A percentile compares a stretch with the other conserved stretches of the same genome.
Conservation (phyloP, 2,888 invertebrate species). For the Linnaemya vulpina region DNA sequence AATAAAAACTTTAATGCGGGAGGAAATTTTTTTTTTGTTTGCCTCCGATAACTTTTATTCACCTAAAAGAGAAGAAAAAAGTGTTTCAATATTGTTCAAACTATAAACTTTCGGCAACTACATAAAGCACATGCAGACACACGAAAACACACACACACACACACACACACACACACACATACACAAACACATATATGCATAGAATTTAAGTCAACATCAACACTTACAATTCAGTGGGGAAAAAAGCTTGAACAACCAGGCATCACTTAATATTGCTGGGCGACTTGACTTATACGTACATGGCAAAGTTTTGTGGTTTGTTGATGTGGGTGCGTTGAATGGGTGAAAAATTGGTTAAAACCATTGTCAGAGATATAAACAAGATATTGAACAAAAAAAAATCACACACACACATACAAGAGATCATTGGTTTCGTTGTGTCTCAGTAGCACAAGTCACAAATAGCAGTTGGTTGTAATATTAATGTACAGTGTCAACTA, state of each 20-base stretch:
- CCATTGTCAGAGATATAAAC: conserved; percentile 23
- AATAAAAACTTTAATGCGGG: conserved; percentile 12
- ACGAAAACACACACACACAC: not conserved
- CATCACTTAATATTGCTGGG: conserved; percentile 16
- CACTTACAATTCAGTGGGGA: conserved; percentile 32
- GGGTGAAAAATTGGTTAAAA: conserved; percentile 47
- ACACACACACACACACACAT: not conserved
- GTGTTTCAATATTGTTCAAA: conserved; percentile 45
- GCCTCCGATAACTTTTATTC: conserved; percentile 31
- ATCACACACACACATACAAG: not conserved
- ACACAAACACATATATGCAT: conserved; percentile 1
- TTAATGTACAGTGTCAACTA: not conserved
- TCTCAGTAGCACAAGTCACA: conserved; percentile 4
- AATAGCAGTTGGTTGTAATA: not conserved
- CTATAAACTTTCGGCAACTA: conserved; percentile 46
- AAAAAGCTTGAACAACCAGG: conserved; percentile 28
- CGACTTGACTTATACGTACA: not conserved
- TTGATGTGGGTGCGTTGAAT: conserved; percentile 40
- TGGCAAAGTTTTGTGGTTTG: conserved; percentile 59
- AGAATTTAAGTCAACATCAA: conserved; percentile 42
- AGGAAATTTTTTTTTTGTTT: conserved; percentile 38
- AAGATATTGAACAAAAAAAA: not conserved
- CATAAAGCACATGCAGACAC: conserved; percentile 7
- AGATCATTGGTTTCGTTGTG: conserved; percentile 28
- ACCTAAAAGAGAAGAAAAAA: conserved; percentile 7